A percentile compares a stretch with the other conserved stretches of the same genome.
These are phyloP conservation scores for Meghimatium bilineatum DNA, from an alignment of 2,888 invertebrate species.

Conservation along the genomic window DNA sequence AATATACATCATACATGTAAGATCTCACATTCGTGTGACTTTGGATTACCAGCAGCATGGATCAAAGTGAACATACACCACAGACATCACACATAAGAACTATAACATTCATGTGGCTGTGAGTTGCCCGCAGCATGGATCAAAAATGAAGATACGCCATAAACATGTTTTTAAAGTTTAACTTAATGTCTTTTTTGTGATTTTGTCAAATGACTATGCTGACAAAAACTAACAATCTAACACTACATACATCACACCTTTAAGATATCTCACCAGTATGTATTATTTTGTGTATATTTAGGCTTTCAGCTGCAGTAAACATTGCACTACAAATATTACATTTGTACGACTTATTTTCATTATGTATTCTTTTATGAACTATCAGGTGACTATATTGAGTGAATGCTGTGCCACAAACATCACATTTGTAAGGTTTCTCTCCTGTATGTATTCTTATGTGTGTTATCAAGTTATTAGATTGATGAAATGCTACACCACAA, in stretches of 20 bases:
- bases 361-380: neutral
- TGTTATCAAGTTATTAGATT: neutral
- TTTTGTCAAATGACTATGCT: neutral
- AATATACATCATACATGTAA: neutral
- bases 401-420: neutral
- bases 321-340: neutral
- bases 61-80: neutral
- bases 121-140: neutral
- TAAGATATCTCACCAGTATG: slow-evolving; percentile 10
- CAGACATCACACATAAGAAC: neutral
- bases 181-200: neutral
- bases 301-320: neutral
- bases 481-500: neutral
- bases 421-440: slow-evolving; percentile 2
- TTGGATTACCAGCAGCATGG: neutral
- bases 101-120: neutral
- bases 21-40: neutral
- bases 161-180: neutral
- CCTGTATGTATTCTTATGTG: slow-evolving; percentile 1
- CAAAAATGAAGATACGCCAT: neutral
- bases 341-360: neutral
- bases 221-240: neutral
- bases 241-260: slow-evolving; percentile 2
- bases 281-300: neutral
- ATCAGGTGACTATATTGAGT: neutral